Evolutionary conservation across 1,140 invertebrate species (phyloP).

Genomic region (Colletes gigas): DNA sequence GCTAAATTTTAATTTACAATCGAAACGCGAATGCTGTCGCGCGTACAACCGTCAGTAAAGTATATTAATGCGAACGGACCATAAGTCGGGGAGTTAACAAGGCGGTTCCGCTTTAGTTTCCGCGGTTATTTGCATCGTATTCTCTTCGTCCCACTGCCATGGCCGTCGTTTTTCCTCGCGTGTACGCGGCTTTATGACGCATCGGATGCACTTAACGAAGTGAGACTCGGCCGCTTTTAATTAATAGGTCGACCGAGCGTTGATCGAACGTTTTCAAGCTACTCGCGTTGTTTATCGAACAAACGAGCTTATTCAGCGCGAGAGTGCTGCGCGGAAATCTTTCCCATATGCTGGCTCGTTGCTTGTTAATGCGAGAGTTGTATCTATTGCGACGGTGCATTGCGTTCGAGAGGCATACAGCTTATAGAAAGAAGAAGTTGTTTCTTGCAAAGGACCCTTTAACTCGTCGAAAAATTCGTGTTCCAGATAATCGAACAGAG

Average conservation of each 20-base stretch:
- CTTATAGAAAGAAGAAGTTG: conserved; percentile 52
- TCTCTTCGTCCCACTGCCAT: conserved; percentile 22
- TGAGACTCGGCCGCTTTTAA: conserved; percentile 61
- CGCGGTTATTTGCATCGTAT: conserved; percentile 53
- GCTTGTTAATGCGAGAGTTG: conserved; percentile 58
- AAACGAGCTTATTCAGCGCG: conserved; percentile 64
- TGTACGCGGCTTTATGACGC: conserved; percentile 53
- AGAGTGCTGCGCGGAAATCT: conserved; percentile 37
- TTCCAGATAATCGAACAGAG: background rate
- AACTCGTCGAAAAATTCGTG: background rate
- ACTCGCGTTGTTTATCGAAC: conserved; percentile 58
- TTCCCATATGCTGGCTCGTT: conserved; percentile 28
- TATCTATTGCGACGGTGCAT: conserved; percentile 40
- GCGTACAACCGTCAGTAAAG: background rate
- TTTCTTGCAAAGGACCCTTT: conserved; percentile 27
- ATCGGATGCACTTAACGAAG: conserved; percentile 60
- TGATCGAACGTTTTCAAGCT: conserved; percentile 61
- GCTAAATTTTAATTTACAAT: too few species aligned
- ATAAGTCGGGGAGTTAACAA: conserved; percentile 53
- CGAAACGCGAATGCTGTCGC: too few species aligned
- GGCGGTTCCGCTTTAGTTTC: conserved; percentile 40
- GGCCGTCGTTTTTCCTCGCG: background rate
- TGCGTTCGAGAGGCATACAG: conserved; percentile 20
- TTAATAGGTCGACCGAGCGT: conserved; percentile 59
- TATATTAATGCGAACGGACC: conserved; percentile 9